A percentile compares a stretch with the other conserved stretches of the same genome.
phyloP scores from a whole-genome alignment of 2,113 vertebrate species.

The Cebus imitator region DNA sequence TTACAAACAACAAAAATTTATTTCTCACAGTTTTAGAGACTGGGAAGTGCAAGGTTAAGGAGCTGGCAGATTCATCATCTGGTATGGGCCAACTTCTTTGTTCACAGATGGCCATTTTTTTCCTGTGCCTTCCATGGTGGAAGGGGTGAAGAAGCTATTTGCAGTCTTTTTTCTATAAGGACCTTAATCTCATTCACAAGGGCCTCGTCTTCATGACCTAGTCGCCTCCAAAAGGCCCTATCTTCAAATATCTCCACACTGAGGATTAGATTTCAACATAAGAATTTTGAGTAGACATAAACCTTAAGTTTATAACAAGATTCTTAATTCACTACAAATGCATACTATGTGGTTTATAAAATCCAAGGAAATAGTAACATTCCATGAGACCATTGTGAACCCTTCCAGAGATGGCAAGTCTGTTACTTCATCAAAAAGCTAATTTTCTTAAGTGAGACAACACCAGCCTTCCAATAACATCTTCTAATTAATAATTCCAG shows the following conservation, averaged over 20 bases:
- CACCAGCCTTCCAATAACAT: neutral
- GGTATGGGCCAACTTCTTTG: neutral
- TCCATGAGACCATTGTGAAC: neutral
- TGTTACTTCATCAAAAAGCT: neutral
- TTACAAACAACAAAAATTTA: neutral
- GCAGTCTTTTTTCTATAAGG: neutral
- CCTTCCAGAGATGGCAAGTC: neutral
- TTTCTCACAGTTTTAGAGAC: neutral
- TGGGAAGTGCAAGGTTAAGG: neutral
- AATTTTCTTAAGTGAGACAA: neutral
- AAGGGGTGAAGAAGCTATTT: neutral
- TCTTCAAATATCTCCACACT: neutral
- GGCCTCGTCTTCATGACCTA: neutral
- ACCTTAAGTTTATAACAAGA: neutral
- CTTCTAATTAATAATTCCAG: neutral
- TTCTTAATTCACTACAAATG: neutral
- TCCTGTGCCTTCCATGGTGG: neutral
- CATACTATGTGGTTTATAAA: neutral
- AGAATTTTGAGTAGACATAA: neutral
- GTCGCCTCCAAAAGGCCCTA: neutral
- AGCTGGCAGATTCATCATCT: neutral
- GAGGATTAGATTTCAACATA: neutral
- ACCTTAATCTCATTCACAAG: neutral
- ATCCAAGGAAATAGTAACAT: neutral
- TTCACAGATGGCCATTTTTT: neutral